A percentile compares a stretch with the other conserved stretches of the same genome.
Conservation (phyloP, 2,888 invertebrate genomes). For the Heliconius aoede region DNA sequence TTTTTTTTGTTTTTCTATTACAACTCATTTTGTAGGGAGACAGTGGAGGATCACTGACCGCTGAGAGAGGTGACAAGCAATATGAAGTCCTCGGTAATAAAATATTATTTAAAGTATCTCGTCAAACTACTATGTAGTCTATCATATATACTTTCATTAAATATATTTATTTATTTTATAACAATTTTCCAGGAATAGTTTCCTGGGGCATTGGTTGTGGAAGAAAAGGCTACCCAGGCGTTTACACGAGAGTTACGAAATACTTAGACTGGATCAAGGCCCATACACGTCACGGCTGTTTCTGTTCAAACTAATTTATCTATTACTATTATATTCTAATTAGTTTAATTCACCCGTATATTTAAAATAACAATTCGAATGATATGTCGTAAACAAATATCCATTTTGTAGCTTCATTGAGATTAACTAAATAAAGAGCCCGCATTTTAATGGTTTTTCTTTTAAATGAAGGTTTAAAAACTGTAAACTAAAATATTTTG, state of each 20-base stretch:
- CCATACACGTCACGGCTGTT: conserved; percentile 90
- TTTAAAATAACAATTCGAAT: conserved; percentile 32
- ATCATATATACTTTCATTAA: background rate
- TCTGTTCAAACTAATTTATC: conserved; percentile 83
- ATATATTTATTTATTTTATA: background rate
- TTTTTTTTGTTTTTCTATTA: background rate
- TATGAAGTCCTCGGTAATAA: conserved; percentile 89
- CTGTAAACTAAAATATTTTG: background rate
- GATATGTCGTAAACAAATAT: conserved; percentile 25
- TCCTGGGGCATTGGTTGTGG: conserved; percentile 96
- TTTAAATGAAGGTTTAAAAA: conserved; percentile 13
- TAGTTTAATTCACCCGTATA: conserved; percentile 17
- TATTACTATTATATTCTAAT: conserved; percentile 19
- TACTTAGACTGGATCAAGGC: conserved; percentile 92
- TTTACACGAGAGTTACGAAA: conserved; percentile 92
- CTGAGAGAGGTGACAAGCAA: conserved; percentile 86
- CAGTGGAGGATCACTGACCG: conserved; percentile 90
- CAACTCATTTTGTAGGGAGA: conserved; percentile 84
- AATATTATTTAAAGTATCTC: background rate
- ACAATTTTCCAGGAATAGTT: conserved; percentile 85
- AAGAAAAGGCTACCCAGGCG: conserved; percentile 91
- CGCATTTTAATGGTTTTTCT: conserved; percentile 47
- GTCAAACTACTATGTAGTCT: background rate
- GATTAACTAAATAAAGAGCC: conserved; percentile 50
- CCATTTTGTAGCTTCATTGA: conserved; percentile 26